These are phyloP conservation scores for Menidia menidia DNA, from an alignment of 2,797 vertebrate species.

Conservation along the genomic window DNA sequence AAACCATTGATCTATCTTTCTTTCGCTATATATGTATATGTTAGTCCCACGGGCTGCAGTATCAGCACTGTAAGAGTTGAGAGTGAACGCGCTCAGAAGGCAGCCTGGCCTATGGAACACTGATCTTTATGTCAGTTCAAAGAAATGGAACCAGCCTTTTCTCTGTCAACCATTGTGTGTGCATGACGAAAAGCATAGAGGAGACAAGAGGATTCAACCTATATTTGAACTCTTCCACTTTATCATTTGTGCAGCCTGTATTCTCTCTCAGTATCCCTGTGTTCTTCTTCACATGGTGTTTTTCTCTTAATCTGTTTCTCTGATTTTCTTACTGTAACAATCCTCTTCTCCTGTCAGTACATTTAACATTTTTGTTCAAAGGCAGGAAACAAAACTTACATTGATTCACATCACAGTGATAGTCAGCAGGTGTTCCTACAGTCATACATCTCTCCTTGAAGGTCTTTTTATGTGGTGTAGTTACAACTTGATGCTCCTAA, in stretches of 20 bases:
- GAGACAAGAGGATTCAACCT: conserved; percentile 63
- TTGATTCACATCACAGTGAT: conserved; percentile 31
- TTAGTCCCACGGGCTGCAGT: conserved; percentile 59
- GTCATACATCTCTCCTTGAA: conserved; percentile 32
- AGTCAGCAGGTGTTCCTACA: conserved; percentile 43
- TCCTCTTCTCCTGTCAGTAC: conserved; percentile 9
- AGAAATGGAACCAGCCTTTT: conserved; percentile 71
- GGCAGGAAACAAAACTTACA: neutral
- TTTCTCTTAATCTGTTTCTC: conserved; percentile 30
- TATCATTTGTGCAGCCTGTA: conserved; percentile 53
- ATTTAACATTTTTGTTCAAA: conserved; percentile 4
- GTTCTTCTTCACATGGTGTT: conserved; percentile 22
- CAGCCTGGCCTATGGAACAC: conserved; percentile 61
- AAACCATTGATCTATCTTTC: neutral
- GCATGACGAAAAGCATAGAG: conserved; percentile 52
- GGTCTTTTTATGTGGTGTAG: conserved; percentile 46
- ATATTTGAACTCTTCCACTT: conserved; percentile 75
- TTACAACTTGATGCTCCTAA: conserved; percentile 63
- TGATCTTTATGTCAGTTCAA: conserved; percentile 77
- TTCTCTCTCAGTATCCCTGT: conserved; percentile 38
- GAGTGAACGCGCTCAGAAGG: conserved; percentile 61
- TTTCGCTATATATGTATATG: neutral
- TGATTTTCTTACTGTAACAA: conserved; percentile 17
- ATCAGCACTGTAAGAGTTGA: conserved; percentile 71
- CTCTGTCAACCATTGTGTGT: conserved; percentile 49